Evolutionary conservation across 2,113 vertebrate genomes (phyloP).

Genomic region (Phasianus colchicus): DNA sequence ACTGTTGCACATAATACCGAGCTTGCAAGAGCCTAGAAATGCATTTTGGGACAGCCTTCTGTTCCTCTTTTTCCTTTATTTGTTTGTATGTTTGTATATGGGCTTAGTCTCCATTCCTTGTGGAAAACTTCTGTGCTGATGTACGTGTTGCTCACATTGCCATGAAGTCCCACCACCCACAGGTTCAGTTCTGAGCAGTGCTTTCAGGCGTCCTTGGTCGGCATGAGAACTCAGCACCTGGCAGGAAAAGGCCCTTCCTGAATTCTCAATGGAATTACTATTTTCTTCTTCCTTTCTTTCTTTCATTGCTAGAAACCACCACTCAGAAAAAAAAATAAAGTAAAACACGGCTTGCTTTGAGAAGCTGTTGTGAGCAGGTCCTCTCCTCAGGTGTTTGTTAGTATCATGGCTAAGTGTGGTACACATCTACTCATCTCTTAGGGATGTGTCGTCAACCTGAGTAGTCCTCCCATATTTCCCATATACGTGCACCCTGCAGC

Average conservation of each 20-base stretch:
- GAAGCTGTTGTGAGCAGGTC: neutral
- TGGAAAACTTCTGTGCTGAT: neutral
- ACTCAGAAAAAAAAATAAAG: neutral
- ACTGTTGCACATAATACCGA: neutral
- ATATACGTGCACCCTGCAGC: neutral
- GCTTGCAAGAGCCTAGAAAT: neutral
- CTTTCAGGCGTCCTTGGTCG: neutral
- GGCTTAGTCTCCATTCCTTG: neutral
- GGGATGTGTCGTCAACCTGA: neutral
- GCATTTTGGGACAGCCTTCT: neutral
- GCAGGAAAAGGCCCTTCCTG: neutral
- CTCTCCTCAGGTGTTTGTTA: neutral
- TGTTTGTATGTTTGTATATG: neutral
- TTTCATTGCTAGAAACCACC: neutral
- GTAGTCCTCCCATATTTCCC: neutral
- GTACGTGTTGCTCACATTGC: neutral
- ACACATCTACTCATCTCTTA: accelerated
- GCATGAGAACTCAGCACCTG: neutral
- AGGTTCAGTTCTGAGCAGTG: neutral
- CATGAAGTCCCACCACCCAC: neutral
- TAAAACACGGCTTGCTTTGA: neutral
- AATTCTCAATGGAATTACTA: neutral
- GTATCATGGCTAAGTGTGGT: neutral
- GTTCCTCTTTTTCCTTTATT: neutral
- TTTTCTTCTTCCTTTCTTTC: neutral